Conservation (phyloP, 2,888 invertebrate species). For the Ceraclea dissimilis region DNA sequence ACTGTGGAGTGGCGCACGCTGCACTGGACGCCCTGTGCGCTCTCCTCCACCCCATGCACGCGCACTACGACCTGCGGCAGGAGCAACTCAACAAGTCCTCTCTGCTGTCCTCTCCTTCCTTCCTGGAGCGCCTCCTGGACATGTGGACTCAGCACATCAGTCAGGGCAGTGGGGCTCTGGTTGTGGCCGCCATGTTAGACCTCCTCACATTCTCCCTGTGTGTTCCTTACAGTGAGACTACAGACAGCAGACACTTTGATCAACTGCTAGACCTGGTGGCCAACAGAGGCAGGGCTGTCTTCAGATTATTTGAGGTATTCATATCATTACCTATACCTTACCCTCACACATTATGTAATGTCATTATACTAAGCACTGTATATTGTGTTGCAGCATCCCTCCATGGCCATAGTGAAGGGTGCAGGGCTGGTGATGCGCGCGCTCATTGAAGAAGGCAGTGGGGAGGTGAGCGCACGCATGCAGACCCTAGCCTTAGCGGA, state of each 20-base stretch:
- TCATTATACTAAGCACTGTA: not conserved
- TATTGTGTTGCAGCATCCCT: conserved; percentile 65
- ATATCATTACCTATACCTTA: not conserved
- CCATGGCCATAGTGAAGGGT: conserved; percentile 96
- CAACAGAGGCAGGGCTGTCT: conserved; percentile 80
- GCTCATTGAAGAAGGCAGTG: conserved; percentile 93
- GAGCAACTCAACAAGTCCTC: conserved; percentile 98
- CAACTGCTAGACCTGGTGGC: conserved; percentile 90
- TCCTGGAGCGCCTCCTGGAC: conserved; percentile 86
- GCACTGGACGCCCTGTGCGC: conserved; percentile 97
- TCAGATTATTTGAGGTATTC: conserved; percentile 79
- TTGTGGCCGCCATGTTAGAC: conserved; percentile 96
- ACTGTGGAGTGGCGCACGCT: conserved; percentile 88
- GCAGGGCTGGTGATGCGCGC: conserved; percentile 97
- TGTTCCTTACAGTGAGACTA: conserved; percentile 98
- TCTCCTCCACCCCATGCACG: conserved; percentile 97
- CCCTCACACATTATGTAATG: not conserved
- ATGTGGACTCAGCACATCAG: conserved; percentile 94
- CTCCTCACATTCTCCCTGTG: conserved; percentile 96
- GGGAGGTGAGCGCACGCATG: conserved; percentile 88
- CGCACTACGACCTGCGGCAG: conserved; percentile 92
- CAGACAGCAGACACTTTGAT: conserved; percentile 94
- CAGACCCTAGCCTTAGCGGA: conserved; percentile 93
- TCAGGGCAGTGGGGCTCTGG: conserved; percentile 89
- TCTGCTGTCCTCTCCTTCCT: conserved; percentile 81